Conservation (phyloP, 2,113 vertebrate species). For the Chlorodrepanis virens region DNA sequence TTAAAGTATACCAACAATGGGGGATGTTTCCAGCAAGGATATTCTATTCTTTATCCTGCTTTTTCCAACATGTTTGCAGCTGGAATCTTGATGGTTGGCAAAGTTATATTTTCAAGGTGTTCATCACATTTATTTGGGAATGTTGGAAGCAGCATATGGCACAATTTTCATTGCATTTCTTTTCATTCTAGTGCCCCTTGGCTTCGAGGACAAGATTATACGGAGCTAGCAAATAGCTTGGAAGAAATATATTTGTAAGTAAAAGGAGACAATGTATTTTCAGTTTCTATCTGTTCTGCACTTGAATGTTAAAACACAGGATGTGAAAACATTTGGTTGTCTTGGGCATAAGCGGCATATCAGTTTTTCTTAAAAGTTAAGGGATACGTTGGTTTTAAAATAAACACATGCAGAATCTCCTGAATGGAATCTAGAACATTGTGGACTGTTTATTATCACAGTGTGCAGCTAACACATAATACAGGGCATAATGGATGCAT, state of each 20-base stretch:
- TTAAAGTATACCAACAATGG: rapidly evolving
- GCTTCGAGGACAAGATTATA: constrained; percentile 85
- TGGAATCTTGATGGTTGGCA: background rate
- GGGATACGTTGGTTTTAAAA: background rate
- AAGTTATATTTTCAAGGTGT: background rate
- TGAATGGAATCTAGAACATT: background rate
- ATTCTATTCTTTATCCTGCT: background rate
- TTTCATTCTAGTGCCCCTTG: constrained; percentile 86
- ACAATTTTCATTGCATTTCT: constrained; percentile 13
- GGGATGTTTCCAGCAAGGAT: background rate
- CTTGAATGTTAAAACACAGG: background rate
- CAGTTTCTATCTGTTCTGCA: background rate
- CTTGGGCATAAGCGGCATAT: background rate
- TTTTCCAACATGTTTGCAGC: background rate
- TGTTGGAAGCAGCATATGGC: background rate
- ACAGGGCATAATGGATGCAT: background rate
- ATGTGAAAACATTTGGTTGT: background rate
- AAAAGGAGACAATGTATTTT: background rate
- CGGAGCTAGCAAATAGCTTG: constrained; percentile 83
- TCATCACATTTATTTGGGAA: background rate
- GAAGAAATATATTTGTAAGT: constrained; percentile 94
- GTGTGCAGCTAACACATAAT: background rate
- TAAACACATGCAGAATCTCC: background rate
- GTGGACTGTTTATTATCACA: background rate
- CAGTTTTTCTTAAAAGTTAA: background rate